These are phyloP conservation scores for Cranoglanis bouderius DNA, from an alignment of 2,113 vertebrate genomes.

Conservation along the genomic window DNA sequence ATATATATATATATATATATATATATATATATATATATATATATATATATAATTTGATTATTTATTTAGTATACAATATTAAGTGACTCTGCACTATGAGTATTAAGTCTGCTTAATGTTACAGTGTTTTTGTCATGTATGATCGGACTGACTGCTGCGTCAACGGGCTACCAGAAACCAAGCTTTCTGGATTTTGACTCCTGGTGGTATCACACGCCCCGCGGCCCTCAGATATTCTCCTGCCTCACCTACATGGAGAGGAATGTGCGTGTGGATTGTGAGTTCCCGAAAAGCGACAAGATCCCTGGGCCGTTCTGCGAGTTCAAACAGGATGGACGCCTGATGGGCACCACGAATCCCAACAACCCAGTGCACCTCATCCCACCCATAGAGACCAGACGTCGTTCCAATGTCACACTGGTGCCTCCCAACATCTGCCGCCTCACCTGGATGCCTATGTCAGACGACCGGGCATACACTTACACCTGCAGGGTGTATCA, in stretches of 20 bases:
- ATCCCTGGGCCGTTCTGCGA: constrained; percentile 76
- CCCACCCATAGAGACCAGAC: constrained; percentile 66
- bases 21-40: no score
- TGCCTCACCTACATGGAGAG: constrained; percentile 76
- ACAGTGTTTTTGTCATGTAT: constrained; percentile 35
- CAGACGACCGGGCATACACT: constrained; percentile 74
- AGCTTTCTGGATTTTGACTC: constrained; percentile 51
- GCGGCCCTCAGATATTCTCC: constrained; percentile 77
- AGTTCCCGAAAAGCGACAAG: constrained; percentile 70
- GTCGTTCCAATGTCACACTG: constrained; percentile 74
- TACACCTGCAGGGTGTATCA: constrained; percentile 79
- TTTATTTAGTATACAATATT: background rate
- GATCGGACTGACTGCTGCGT: constrained; percentile 27
- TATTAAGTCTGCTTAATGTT: constrained; percentile 26
- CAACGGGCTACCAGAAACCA: constrained; percentile 47
- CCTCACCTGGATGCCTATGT: constrained; percentile 75
- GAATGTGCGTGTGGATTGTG: constrained; percentile 76
- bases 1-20: no score
- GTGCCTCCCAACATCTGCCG: constrained; percentile 70
- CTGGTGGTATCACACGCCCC: constrained; percentile 67
- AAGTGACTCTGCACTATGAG: background rate
- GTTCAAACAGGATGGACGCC: constrained; percentile 75
- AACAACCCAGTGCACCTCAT: constrained; percentile 67
- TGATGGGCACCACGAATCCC: constrained; percentile 75
- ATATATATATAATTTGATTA: background rate